phyloP scores from a whole-genome alignment of 2,888 invertebrate species.

The Strigamia transsilvanica region DNA sequence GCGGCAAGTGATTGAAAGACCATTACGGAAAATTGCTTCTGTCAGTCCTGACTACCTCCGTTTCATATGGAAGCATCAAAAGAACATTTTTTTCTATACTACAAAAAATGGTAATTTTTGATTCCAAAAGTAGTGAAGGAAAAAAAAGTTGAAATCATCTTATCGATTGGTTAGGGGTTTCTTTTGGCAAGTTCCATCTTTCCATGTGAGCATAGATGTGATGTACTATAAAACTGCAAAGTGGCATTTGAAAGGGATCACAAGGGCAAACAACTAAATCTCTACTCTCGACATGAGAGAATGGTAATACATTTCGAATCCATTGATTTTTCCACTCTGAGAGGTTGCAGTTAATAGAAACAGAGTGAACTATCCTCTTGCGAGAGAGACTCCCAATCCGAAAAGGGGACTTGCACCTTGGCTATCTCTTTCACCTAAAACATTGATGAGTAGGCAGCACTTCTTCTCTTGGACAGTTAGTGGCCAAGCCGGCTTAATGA shows the following conservation, averaged over 20 bases:
- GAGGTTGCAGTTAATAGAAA: conserved; percentile 37
- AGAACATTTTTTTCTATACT: background rate
- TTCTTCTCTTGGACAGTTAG: conserved; percentile 24
- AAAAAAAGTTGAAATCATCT: conserved; percentile 38
- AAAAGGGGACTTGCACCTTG: conserved; percentile 11
- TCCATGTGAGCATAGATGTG: conserved; percentile 6
- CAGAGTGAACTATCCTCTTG: conserved; percentile 38
- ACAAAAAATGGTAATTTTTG: conserved; percentile 34
- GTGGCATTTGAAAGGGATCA: conserved; percentile 31
- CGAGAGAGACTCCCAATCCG: background rate
- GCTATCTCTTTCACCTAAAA: conserved; percentile 23
- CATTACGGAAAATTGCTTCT: conserved; percentile 35
- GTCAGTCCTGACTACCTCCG: conserved; percentile 12
- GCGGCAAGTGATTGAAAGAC: conserved; percentile 30
- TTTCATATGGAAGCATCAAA: conserved; percentile 12
- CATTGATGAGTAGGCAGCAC: conserved; percentile 30
- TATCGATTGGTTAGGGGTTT: conserved; percentile 26
- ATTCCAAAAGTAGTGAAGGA: background rate
- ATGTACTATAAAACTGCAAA: conserved; percentile 38
- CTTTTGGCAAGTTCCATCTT: background rate
- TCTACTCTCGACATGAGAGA: conserved; percentile 33
- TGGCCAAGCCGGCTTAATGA: conserved; percentile 24
- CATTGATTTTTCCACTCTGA: conserved; percentile 31
- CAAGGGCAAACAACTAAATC: conserved; percentile 34
- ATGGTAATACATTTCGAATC: conserved; percentile 38